Conservation (phyloP, 1,140 invertebrate genomes). For the Drosophila pseudoananassae region DNA sequence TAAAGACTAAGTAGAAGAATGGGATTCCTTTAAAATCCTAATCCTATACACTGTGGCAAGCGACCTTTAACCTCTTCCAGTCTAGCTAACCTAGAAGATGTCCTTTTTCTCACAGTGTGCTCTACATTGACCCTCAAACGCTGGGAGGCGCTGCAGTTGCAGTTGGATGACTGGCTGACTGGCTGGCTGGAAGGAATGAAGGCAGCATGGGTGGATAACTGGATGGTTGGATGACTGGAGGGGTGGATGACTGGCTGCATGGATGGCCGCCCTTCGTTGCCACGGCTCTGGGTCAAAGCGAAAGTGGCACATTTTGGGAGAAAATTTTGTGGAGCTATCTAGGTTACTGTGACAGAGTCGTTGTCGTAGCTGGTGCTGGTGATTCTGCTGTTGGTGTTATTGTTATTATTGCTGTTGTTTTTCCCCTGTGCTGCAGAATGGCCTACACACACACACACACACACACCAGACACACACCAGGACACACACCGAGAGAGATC, state of each 20-base stretch:
- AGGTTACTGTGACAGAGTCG: slow-evolving; percentile 78
- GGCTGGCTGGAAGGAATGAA: slow-evolving; percentile 19
- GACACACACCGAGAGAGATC: slow-evolving; percentile 20
- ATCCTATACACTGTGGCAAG: too few species aligned
- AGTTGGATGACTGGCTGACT: slow-evolving; percentile 9
- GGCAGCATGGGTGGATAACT: background rate
- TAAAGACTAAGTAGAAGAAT: too few species aligned
- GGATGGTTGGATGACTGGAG: background rate
- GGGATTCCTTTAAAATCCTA: too few species aligned
- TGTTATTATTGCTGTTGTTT: slow-evolving; percentile 45
- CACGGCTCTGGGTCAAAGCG: slow-evolving; percentile 77
- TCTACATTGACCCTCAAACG: slow-evolving; percentile 77
- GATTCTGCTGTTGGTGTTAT: slow-evolving; percentile 23
- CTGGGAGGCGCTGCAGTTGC: slow-evolving; percentile 32
- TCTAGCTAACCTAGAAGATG: too few species aligned
- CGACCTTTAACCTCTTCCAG: background rate
- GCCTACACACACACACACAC: slow-evolving; percentile 68
- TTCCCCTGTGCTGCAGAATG: slow-evolving; percentile 60
- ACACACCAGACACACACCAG: slow-evolving; percentile 12
- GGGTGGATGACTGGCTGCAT: slow-evolving; percentile 34
- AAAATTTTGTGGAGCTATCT: slow-evolving; percentile 79
- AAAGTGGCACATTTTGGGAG: slow-evolving; percentile 80
- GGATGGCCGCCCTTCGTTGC: slow-evolving; percentile 65
- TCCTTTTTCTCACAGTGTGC: slow-evolving; percentile 12
- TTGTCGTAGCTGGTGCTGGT: slow-evolving; percentile 49